phyloP scores from a whole-genome alignment of 2,888 invertebrate species.

The Bimastos eiseni region DNA sequence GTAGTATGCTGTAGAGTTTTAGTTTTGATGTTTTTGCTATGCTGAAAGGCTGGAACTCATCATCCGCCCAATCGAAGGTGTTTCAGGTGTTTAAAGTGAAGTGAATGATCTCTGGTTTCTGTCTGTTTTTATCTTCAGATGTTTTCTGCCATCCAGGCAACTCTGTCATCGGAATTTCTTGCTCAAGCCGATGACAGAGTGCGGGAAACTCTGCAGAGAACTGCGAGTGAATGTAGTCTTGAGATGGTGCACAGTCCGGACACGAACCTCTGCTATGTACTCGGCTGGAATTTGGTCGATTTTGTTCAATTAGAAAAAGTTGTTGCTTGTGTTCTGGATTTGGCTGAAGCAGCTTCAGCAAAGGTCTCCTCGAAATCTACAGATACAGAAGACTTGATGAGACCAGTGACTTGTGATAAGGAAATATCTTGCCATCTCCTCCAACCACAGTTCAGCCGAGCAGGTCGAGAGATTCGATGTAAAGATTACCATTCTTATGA shows the following conservation, averaged over 20 bases:
- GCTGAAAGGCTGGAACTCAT: background rate
- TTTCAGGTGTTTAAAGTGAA: background rate
- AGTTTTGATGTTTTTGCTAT: no score
- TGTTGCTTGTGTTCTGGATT: background rate
- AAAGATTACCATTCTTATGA: conserved; percentile 3
- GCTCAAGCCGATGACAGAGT: background rate
- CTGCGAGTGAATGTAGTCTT: background rate
- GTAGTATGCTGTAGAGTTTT: no score
- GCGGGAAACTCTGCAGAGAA: background rate
- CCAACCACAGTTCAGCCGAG: conserved; percentile 37
- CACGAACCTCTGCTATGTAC: background rate
- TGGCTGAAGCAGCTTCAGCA: background rate
- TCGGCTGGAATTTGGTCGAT: background rate
- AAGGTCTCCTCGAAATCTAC: background rate
- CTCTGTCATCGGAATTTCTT: background rate
- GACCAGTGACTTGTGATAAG: conserved; percentile 33
- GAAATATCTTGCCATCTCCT: conserved; percentile 37
- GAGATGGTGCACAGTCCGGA: background rate
- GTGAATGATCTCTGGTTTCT: background rate
- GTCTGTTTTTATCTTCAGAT: background rate
- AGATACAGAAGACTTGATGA: background rate
- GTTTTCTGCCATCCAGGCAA: conserved; percentile 9
- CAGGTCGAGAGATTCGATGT: conserved; percentile 40
- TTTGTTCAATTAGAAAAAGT: background rate
- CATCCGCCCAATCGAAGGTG: background rate